Evolutionary conservation across 2,888 invertebrate genomes (phyloP).

Genomic region (Phyllotreta cruciferae): DNA sequence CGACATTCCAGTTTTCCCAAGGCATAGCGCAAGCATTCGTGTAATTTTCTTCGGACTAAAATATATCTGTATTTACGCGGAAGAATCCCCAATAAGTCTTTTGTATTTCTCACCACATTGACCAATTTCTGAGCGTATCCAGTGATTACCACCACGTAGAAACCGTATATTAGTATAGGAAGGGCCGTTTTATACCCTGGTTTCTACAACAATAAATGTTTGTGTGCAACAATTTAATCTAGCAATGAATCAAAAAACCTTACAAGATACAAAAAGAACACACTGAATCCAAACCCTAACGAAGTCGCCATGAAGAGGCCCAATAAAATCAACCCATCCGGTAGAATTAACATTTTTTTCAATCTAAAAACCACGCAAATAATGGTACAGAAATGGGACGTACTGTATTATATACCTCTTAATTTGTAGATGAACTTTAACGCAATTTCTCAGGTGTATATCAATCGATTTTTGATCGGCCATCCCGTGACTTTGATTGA

Average conservation of each 20-base stretch:
- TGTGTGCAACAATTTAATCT: too few species aligned
- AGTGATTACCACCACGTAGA: neutral
- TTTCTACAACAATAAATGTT: conserved; percentile 7
- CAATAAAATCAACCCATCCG: neutral
- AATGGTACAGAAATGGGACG: neutral
- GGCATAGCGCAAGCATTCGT: conserved; percentile 1
- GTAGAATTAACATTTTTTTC: conserved; percentile 2
- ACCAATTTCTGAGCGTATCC: conserved; percentile 1
- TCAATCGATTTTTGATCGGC: neutral
- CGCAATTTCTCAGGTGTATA: neutral
- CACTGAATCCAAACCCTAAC: conserved; percentile 6
- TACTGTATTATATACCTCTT: conserved; percentile 5
- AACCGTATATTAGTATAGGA: neutral
- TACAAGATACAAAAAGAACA: conserved; percentile 9
- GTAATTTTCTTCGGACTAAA: conserved; percentile 15
- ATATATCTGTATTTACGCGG: neutral
- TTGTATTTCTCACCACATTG: neutral
- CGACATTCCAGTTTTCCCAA: conserved; percentile 17
- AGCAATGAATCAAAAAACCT: neutral
- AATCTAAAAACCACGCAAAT: conserved; percentile 7
- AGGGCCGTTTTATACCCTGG: neutral
- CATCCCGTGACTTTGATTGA: neutral
- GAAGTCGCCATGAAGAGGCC: neutral
- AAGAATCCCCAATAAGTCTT: too few species aligned
- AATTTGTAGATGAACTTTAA: neutral